These are phyloP conservation scores for Sylvicola cinctus DNA, from an alignment of 2,888 invertebrate genomes.

Conservation along the genomic window DNA sequence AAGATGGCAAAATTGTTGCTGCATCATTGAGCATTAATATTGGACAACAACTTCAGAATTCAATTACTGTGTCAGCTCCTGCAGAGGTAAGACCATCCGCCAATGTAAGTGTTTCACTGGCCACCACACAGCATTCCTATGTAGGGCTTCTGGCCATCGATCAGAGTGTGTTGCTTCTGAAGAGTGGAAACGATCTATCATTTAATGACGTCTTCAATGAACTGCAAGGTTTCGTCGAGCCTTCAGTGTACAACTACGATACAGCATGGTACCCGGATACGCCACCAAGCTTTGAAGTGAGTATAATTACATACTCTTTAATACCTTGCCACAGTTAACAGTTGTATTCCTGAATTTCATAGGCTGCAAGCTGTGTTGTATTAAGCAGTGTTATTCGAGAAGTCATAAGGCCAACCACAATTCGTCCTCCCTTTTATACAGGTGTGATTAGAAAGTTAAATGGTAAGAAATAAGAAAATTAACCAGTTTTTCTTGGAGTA, in stretches of 20 bases:
- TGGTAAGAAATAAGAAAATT: no score
- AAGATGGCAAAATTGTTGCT: constrained; percentile 59
- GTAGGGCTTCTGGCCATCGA: constrained; percentile 79
- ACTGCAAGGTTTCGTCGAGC: constrained; percentile 31
- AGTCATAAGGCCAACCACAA: no score
- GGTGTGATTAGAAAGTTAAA: no score
- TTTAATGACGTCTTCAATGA: constrained; percentile 36
- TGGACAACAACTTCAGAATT: constrained; percentile 57
- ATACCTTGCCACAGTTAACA: neutral
- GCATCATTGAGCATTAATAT: constrained; percentile 65
- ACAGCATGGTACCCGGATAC: no score
- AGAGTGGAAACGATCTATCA: constrained; percentile 32
- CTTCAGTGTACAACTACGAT: constrained; percentile 1
- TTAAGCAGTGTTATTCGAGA: no score
- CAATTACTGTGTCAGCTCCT: constrained; percentile 42
- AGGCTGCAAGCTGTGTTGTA: neutral
- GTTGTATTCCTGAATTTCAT: neutral
- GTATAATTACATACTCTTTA: constrained; percentile 2
- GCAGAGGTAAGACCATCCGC: constrained; percentile 54
- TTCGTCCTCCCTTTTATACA: no score
- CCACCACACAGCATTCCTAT: constrained; percentile 66
- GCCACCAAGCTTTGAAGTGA: no score
- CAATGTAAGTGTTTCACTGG: constrained; percentile 53
- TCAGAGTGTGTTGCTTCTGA: constrained; percentile 53
- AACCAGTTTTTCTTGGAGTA: no score